Evolutionary conservation across 2,113 vertebrate species (phyloP), one percentile per base, ranked within the genome.

Genomic region (Odocoileus hemionus): DNA sequence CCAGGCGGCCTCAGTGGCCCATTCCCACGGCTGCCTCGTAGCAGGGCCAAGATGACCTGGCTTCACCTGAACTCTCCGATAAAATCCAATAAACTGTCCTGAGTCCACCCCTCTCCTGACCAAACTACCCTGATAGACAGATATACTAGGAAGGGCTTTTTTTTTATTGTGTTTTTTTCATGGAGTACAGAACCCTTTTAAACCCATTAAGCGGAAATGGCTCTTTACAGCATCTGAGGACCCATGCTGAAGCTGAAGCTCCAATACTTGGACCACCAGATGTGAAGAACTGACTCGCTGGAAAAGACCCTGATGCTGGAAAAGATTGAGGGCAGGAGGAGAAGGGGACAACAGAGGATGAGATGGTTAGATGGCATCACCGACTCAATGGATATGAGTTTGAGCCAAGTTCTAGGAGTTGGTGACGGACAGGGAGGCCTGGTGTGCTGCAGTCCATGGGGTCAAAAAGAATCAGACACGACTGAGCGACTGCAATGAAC

Each of bases 401-500:
- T 70, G 19, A 39, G 19, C 1, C 6, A 12, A 23, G 19, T 36
- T 23, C 67, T 2, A 0, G n/a, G 21, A 23, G 67, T 12, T 39
- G 67, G n/a, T 70, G 67, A 70, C 6, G 67, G 67, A 39, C n/a
- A 39, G 9, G 10, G n/a, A 39, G n/a, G 67, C n/a, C 67, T 70
- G n/a, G n/a, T 6, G n/a, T 39, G n/a, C 67, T 70, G 67, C n/a
- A 12, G n/a, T 70, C 67, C n/a, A 12, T 23, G 19, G n/a, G 19
- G n/a, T 23, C 0, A 1, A 1, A 70, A 23, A 70, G 67, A 70
- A 5, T 39, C 19, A 0, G 19, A 70, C 5, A 39, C 0, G 5
- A 70, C n/a, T 70, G 19, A 39, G 10, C 5, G 0, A 23, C 19
- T 70, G n/a, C 5, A 70, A 5, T 70, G 67, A 23, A 39, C 10